phyloP scores from a whole-genome alignment of 2,797 vertebrate genomes.

The Sibirionetta formosa region DNA sequence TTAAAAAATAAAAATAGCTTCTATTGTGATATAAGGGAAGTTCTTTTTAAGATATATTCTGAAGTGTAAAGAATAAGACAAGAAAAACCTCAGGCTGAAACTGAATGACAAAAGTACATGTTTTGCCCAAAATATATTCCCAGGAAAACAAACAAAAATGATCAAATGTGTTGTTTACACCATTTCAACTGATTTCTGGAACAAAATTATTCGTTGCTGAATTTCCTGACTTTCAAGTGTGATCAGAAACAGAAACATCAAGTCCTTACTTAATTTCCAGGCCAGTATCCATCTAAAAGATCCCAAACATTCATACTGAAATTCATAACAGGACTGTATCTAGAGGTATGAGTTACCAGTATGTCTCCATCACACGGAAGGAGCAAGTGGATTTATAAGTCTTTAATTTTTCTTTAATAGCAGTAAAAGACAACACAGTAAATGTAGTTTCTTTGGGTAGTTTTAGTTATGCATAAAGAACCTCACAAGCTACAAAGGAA shows the following conservation, averaged over 20 bases:
- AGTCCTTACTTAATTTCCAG: not conserved
- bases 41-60: not conserved
- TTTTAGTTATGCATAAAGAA: not conserved
- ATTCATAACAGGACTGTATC: not conserved
- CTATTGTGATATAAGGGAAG: not conserved
- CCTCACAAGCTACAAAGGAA: not conserved
- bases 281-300: not conserved
- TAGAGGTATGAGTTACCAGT: not conserved
- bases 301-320: not conserved
- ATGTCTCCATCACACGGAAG: not conserved
- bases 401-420: not conserved
- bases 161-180: not conserved
- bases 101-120: not conserved
- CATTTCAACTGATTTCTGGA: not conserved
- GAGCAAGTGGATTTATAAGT: not conserved
- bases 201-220: not conserved
- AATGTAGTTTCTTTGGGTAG: not conserved
- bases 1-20: not conserved
- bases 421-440: not conserved
- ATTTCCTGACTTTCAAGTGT: not conserved
- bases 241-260: not conserved
- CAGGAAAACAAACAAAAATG: not conserved
- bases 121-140: not conserved
- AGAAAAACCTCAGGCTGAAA: not conserved
- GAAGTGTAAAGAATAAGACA: not conserved